Conservation (phyloP, 23 tunicate genomes). For the Aplidium turbinatum region DNA sequence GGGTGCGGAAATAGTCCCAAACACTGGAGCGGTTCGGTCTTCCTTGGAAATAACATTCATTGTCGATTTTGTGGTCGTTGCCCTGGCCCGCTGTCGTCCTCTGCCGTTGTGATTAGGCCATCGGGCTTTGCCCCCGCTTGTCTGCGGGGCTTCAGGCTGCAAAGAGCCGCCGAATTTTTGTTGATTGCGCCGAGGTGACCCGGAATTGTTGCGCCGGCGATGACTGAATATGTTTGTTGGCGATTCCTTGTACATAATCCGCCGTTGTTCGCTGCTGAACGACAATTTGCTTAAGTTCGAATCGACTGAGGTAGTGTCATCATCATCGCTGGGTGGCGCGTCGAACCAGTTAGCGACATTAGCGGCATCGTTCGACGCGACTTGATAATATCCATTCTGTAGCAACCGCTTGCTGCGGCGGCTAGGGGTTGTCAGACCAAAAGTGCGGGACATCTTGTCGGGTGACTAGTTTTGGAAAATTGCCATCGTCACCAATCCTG, state of each 20-base stretch:
- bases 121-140: too few species aligned
- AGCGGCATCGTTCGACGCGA: constrained; percentile 11
- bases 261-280: constrained; percentile 10
- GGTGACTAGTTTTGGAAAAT: too few species aligned
- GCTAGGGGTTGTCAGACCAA: constrained; percentile 31
- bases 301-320: constrained; percentile 58
- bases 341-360: constrained; percentile 7
- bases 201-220: background rate
- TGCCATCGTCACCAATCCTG: too few species aligned
- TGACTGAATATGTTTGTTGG: background rate
- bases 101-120: too few species aligned
- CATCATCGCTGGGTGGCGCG: constrained; percentile 54
- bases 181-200: too few species aligned
- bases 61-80: too few species aligned
- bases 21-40: too few species aligned
- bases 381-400: constrained; percentile 67
- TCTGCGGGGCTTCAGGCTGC: too few species aligned
- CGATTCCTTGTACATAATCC: constrained; percentile 8
- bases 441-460: constrained; percentile 71
- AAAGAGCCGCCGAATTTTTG: too few species aligned
- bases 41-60: too few species aligned
- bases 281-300: constrained; percentile 41
- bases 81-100: too few species aligned
- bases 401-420: constrained; percentile 73
- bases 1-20: too few species aligned